A percentile compares a stretch with the other conserved stretches of the same genome.
Evolutionary conservation across 2,797 vertebrate species (phyloP).

Genomic region (Crypturellus tataupa): DNA sequence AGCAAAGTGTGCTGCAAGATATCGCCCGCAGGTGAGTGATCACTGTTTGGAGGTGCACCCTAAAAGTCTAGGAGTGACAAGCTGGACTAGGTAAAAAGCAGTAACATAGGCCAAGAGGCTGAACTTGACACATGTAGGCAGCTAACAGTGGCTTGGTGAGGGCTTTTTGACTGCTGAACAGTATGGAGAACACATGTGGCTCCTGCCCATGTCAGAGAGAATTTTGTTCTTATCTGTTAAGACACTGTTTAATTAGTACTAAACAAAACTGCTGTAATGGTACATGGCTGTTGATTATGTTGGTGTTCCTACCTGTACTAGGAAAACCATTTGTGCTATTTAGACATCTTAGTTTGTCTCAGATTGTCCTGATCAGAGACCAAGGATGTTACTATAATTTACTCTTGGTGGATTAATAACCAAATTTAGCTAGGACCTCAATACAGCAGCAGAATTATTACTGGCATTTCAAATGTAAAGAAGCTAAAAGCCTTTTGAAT

Average conservation of each 20-base stretch:
- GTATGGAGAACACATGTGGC: fast-evolving
- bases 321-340: background rate
- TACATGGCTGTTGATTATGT: background rate
- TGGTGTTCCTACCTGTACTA: background rate
- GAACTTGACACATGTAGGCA: background rate
- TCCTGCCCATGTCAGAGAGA: background rate
- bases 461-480: background rate
- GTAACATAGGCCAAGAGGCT: background rate
- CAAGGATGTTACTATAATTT: background rate
- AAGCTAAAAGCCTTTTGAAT: background rate
- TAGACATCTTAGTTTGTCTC: background rate
- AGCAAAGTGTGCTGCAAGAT: conserved; percentile 91
- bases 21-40: conserved; percentile 88
- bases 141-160: background rate
- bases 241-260: background rate
- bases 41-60: background rate
- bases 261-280: background rate
- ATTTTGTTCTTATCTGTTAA: background rate
- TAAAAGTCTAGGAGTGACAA: background rate
- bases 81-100: background rate
- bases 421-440: background rate
- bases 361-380: background rate
- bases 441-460: background rate
- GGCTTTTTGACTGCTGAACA: background rate
- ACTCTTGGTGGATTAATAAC: background rate